Base-by-base conservation (phyloP, 2,113 vertebrate genomes). In the Lasiurus borealis region DNA sequence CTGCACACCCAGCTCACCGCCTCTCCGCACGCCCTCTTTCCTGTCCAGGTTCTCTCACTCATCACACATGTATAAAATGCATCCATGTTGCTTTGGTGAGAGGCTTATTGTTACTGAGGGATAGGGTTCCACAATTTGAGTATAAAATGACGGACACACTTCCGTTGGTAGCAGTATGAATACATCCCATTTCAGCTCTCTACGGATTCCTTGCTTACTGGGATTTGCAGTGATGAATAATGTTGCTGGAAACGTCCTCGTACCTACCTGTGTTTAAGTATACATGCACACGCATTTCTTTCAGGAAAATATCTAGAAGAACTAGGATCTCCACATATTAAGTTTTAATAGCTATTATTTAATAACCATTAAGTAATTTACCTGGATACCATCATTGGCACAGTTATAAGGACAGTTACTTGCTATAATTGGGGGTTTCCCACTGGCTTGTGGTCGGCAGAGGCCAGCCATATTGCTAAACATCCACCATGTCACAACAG, bases 1-100 rank as follows among this genome's bases (percentile, higher is more conserved):
- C 19, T 75, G 71, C 88, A 57, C 80, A 82, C 6, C 16, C 85
- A 44, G 46, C 73, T 46, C 85, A 80, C 23, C 25, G 29, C 40
- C 21, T 64, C 1, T 0, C 0, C 40, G 2, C 46, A n/a, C 25
- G 2, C 13, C 52, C 8, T 75, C 5, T 64, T 71, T 11, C 8
- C 16, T 66, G 3, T 36, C 13, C 57, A 86, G 4, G 48, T 75
- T 77, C 12, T 85, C 89, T 57, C 71, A 50, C 2, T 57, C 36
- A 89, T 57, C 10, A 5, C 40, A 84, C 29, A 14, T 64, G 31
- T 54, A 21, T 21, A 6, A 64, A 31, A 64, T 19, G 40, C 3
- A 62, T n/a, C 23, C 48, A 68, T 14, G 5, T 23, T 59, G 25
- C 7, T 66, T 90, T 54, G 5, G 44, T 9, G 46, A 83, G 9